These are phyloP conservation scores for Manacus vitellinus DNA, from an alignment of 2,113 vertebrate species.

Conservation along the genomic window DNA sequence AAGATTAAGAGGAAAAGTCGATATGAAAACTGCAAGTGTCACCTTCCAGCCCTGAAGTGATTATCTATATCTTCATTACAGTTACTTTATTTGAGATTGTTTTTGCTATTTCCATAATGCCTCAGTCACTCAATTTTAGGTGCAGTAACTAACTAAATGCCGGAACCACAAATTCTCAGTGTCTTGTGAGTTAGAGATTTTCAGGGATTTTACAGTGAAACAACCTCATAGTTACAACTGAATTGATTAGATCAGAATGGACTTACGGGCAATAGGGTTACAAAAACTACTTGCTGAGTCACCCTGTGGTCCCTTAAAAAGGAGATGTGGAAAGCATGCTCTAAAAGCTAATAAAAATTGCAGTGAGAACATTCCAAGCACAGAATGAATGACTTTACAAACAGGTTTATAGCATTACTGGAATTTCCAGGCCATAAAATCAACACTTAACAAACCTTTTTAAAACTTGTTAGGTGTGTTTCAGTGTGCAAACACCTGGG, in stretches of 20 bases:
- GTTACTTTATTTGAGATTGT: background rate
- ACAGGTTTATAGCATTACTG: background rate
- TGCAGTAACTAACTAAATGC: background rate
- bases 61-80: background rate
- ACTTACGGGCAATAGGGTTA: background rate
- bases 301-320: background rate
- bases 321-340: background rate
- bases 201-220: background rate
- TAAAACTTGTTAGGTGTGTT: background rate
- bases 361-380: background rate
- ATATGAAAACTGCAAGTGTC: background rate
- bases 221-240: background rate
- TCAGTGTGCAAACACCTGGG: background rate
- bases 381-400: constrained; percentile 14
- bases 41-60: background rate
- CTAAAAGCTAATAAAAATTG: background rate
- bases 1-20: background rate
- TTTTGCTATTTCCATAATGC: background rate
- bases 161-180: background rate
- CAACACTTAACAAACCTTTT: background rate
- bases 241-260: background rate
- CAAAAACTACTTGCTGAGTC: background rate
- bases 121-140: background rate
- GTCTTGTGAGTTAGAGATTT: background rate
- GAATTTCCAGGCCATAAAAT: background rate